These are phyloP conservation scores for Uloborus diversus DNA, from an alignment of 1,140 invertebrate genomes.

Conservation along the genomic window DNA sequence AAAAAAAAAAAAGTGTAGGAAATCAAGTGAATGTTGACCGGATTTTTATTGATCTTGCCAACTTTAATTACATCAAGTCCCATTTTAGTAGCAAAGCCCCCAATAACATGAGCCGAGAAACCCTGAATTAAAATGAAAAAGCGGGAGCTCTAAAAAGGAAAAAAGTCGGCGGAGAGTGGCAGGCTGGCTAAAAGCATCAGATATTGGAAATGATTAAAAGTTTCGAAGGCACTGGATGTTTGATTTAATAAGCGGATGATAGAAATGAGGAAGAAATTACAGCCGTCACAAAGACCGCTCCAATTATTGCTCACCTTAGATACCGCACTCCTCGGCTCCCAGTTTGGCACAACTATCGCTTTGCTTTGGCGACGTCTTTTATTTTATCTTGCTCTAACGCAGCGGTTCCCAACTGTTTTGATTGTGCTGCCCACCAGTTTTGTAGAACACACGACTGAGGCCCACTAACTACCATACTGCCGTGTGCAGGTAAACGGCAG, in stretches of 20 bases:
- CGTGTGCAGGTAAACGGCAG: too few species aligned
- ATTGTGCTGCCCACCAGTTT: too few species aligned
- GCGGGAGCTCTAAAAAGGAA: not conserved
- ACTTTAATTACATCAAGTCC: not conserved
- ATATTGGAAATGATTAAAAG: conserved; percentile 53
- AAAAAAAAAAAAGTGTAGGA: too few species aligned
- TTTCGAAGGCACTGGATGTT: conserved; percentile 42
- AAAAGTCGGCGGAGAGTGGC: not conserved
- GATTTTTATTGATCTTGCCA: not conserved
- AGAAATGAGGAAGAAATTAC: conserved; percentile 52
- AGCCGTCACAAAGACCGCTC: conserved; percentile 49
- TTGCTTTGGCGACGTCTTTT: not conserved
- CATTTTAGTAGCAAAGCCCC: not conserved
- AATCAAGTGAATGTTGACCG: too few species aligned
- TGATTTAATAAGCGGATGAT: conserved; percentile 52
- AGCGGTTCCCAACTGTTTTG: too few species aligned
- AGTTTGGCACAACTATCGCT: not conserved
- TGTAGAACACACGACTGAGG: too few species aligned
- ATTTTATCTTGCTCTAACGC: too few species aligned
- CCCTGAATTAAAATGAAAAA: not conserved
- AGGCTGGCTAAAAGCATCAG: conserved; percentile 19
- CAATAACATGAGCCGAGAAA: not conserved
- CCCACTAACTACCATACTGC: too few species aligned
- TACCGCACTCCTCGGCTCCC: conserved; percentile 37
- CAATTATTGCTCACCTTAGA: conserved; percentile 50